Evolutionary conservation across 2,797 vertebrate species (phyloP).

Genomic region (Chelonia mydas): DNA sequence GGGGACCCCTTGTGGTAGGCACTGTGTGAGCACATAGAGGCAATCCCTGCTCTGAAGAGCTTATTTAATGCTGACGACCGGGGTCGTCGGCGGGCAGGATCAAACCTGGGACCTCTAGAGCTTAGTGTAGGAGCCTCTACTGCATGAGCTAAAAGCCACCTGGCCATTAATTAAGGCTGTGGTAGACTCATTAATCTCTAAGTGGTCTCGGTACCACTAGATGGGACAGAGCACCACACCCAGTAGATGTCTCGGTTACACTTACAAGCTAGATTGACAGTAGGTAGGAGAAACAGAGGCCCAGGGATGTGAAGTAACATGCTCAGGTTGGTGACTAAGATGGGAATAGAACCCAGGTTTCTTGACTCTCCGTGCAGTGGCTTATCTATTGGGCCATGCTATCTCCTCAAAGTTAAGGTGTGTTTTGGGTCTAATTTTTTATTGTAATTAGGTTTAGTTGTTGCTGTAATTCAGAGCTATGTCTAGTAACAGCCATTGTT

Average conservation of each 20-base stretch:
- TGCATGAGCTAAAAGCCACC: too few species aligned
- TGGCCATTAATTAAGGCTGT: too few species aligned
- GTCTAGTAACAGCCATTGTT: neutral
- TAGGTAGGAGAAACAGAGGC: neutral
- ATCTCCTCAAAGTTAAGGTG: neutral
- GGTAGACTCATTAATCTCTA: too few species aligned
- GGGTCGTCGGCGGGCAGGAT: too few species aligned
- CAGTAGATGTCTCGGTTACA: too few species aligned
- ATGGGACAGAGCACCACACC: too few species aligned
- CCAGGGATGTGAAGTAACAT: accelerated
- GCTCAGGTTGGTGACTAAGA: neutral
- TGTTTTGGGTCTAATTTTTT: neutral
- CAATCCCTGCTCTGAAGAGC: neutral
- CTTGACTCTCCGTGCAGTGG: neutral
- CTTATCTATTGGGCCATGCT: accelerated
- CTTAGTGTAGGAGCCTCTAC: too few species aligned
- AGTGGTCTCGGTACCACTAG: too few species aligned
- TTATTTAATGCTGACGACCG: too few species aligned
- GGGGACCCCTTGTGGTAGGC: neutral
- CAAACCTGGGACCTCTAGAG: too few species aligned
- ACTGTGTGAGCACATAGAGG: neutral
- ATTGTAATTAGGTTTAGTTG: neutral
- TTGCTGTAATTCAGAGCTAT: neutral
- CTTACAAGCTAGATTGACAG: neutral
- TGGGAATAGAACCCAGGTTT: neutral